These are phyloP conservation scores for Ephialtes manifestator DNA, from an alignment of 2,888 invertebrate genomes.

Conservation along the genomic window DNA sequence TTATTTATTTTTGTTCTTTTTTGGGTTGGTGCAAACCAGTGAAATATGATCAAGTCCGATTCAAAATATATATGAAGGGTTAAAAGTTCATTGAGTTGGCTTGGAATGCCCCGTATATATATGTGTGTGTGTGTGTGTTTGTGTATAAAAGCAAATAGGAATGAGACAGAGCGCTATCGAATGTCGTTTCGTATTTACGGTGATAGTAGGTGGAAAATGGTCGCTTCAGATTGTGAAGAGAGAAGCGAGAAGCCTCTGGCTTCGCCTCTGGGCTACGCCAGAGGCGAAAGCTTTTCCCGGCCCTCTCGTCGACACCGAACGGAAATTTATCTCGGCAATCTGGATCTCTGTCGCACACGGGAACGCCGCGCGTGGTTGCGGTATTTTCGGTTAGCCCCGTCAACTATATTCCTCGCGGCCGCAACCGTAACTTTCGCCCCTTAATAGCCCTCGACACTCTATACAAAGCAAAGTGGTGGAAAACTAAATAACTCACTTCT, in stretches of 20 bases:
- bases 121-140: too few relatives aligned
- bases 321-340: constrained; percentile 70
- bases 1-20: too few relatives aligned
- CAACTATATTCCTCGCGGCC: constrained; percentile 37
- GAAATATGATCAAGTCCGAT: too few relatives aligned
- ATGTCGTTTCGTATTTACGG: constrained; percentile 72
- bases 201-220: constrained; percentile 68
- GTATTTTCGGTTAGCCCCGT: constrained; percentile 59
- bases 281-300: constrained; percentile 16
- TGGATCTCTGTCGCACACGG: constrained; percentile 60
- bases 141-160: constrained; percentile 18
- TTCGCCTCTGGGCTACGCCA: background rate
- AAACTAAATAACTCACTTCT: constrained; percentile 1
- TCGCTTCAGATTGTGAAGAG: constrained; percentile 58
- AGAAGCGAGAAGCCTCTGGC: background rate
- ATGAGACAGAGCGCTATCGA: constrained; percentile 63
- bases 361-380: constrained; percentile 22
- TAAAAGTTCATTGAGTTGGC: too few relatives aligned
- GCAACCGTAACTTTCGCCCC: constrained; percentile 24
- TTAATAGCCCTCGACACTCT: constrained; percentile 27
- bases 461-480: background rate
- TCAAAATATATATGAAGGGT: too few relatives aligned
- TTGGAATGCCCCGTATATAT: too few relatives aligned
- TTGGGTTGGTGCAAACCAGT: too few relatives aligned
- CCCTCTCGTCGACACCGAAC: constrained; percentile 50